A percentile compares a stretch with the other conserved stretches of the same genome.
Evolutionary conservation across 2,888 invertebrate genomes (phyloP).

Genomic region (Plutella xylostella): DNA sequence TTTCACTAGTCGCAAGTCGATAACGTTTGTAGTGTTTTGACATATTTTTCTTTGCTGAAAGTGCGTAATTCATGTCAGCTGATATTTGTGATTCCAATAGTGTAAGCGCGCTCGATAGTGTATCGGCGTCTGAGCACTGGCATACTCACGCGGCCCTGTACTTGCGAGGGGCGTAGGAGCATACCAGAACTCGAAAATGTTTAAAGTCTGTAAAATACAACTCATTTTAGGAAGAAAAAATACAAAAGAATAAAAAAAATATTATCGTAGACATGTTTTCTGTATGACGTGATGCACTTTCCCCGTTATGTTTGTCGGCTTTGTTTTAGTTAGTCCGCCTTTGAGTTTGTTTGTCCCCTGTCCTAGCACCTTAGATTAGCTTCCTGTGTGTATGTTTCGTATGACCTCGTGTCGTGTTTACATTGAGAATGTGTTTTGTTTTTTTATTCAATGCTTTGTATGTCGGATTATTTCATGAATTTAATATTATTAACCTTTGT

Average conservation of each 20-base stretch:
- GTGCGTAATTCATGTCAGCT: conserved; percentile 72
- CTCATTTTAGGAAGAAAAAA: conserved; percentile 48
- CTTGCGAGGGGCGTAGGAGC: conserved; percentile 38
- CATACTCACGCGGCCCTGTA: conserved; percentile 47
- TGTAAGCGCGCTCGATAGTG: conserved; percentile 9
- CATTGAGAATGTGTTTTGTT: no score
- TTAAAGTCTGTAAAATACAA: conserved; percentile 56
- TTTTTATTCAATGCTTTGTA: no score
- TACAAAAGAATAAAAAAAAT: conserved; percentile 35
- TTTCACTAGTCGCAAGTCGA: conserved; percentile 70
- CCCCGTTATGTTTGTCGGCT: conserved; percentile 57
- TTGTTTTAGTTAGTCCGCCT: conserved; percentile 56
- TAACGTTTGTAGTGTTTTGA: conserved; percentile 71
- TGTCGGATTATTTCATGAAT: conserved; percentile 74
- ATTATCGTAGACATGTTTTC: conserved; percentile 46
- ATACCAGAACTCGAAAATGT: conserved; percentile 43
- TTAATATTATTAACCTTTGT: conserved; percentile 54
- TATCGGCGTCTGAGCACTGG: conserved; percentile 31
- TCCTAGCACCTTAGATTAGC: conserved; percentile 56
- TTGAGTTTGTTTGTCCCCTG: conserved; percentile 35
- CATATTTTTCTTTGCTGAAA: conserved; percentile 72
- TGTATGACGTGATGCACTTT: conserved; percentile 62
- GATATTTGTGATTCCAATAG: conserved; percentile 52
- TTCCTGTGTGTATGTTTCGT: conserved; percentile 74
- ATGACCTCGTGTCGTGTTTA: conserved; percentile 70